Evolutionary conservation across 2,113 vertebrate species (phyloP), one percentile per base, ranked within the genome.

Genomic region (Oreochromis niloticus): DNA sequence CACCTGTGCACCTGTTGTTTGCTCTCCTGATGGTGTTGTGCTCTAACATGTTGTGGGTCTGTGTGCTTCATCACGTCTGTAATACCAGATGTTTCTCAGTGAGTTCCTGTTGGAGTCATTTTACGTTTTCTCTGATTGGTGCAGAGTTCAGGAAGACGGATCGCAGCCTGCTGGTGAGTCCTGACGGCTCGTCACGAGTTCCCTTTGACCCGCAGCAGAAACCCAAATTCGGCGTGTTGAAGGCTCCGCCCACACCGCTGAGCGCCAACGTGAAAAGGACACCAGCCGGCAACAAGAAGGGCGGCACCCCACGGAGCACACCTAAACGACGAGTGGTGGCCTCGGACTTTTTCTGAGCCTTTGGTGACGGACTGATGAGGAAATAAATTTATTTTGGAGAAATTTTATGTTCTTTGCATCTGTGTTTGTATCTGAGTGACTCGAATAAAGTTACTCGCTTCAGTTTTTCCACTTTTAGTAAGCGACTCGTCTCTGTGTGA

Each of bases 101-200:
- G 2, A 34, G 9, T 6, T 61, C 5, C 9, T 30, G 61, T 66
- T 66, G 17, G 32, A 66, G 17, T 66, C 10, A 39, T 66, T n/a
- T 66, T 66, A 0, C 1, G 1, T 39, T 66, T n/a, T 2, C 71
- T 75, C 43, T 78, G 43, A 78, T 78, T 81, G 54, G 3, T 82
- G 22, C 96, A 99, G 98, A 99, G 85, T 99, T 99, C 86, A 97
- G 91, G 93, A 98, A 98, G 94, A 97, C 94, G 0, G 98, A 99
- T 91, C 97, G 97, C 91, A 99, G 98, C 85, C 96, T 98, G 80
- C 91, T 98, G 66, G 95, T 99, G 80, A 99, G 97, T 89, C 98
- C 98, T 2, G 96, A 95, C 0, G 97, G 98, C 17, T 95, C 95
- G 0, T 97, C 97, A 9, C 96, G 97, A 6, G 97, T 99, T 80